Conservation (phyloP, 2,888 invertebrate species). For the Acronicta aceris region DNA sequence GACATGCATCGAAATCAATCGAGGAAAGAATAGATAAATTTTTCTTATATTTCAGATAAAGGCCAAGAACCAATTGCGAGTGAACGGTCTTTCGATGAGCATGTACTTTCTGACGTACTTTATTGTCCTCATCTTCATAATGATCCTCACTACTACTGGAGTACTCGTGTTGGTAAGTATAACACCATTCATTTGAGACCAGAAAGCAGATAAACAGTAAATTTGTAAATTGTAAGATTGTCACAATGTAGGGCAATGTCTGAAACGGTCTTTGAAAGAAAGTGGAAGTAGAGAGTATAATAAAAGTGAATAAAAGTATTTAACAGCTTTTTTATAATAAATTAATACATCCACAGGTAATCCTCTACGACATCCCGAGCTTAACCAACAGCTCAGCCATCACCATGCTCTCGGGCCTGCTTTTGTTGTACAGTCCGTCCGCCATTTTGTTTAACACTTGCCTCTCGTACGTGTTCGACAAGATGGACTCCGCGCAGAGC, state of each 20-base stretch:
- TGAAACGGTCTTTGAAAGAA: no score
- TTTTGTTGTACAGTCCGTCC: constrained; percentile 92
- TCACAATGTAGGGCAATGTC: no score
- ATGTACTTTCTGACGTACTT: constrained; percentile 94
- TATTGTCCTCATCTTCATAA: constrained; percentile 91
- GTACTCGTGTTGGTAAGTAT: constrained; percentile 87
- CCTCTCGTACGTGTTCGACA: constrained; percentile 94
- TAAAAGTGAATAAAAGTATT: no score
- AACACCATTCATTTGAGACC: background rate
- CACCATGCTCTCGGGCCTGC: constrained; percentile 90
- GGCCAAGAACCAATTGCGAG: constrained; percentile 94
- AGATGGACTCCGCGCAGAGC: constrained; percentile 94
- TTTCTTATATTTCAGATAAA: constrained; percentile 90
- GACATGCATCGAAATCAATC: no score
- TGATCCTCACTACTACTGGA: constrained; percentile 91
- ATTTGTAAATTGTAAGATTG: no score
- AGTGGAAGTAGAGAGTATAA: no score
- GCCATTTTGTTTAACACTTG: constrained; percentile 93
- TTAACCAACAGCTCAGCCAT: constrained; percentile 92
- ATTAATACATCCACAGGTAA: constrained; percentile 81
- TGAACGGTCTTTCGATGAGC: constrained; percentile 93
- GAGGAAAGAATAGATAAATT: no score
- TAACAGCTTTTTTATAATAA: background rate
- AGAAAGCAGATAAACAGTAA: no score
- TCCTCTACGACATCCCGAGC: constrained; percentile 92